Evolutionary conservation across 2,113 vertebrate genomes (phyloP), one percentile per base, ranked within the genome.

Genomic region (Calyptommatus sinebrachiatus): DNA sequence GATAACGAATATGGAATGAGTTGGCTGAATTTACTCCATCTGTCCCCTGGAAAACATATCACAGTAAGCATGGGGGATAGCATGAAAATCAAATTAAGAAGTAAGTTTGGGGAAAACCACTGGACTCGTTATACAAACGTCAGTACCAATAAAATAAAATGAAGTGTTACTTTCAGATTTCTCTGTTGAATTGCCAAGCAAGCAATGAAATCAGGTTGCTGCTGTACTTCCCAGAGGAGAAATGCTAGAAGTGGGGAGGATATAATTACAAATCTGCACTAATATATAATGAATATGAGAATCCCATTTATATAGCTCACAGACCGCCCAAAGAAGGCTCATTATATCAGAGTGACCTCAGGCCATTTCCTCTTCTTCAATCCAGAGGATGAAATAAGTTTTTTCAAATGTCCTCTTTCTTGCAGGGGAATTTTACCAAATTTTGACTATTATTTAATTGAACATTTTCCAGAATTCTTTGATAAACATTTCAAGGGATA

Each of bases 121-220:
- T 35, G 62, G 71, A 73, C 62, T 73, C 78, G 74, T 74, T 73
- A 74, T 45, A 74, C 66, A 31, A 78, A 78, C 50, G 66, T 78
- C 76, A 78, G 78, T 2, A 86, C 46, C 41, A 78, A 60, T 57
- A 65, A 26, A 12, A 77, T 45, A 80, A 83, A 84, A 82, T 31
- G 77, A 63, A 3, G 45, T 72, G 26, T 69, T 69, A 53, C 2
- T 78, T 76, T 71, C 46, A 31, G 20, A 65, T 28, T 70, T 14
- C 26, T 84, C 77, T 86, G 85, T 83, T 82, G 67, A 41, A 80
- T 85, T 90, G 78, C 1, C 0, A 45, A 68, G 29, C 71, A 78
- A 0, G 0, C 63, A 82, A 82, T 48, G 35, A 83, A 65, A 6
- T 80, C 79, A 80, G 0, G 0, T 77, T 73, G 3, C 45, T 78